These are phyloP conservation scores for Antheraea yamamai DNA, from an alignment of 2,888 invertebrate species.

Conservation along the genomic window DNA sequence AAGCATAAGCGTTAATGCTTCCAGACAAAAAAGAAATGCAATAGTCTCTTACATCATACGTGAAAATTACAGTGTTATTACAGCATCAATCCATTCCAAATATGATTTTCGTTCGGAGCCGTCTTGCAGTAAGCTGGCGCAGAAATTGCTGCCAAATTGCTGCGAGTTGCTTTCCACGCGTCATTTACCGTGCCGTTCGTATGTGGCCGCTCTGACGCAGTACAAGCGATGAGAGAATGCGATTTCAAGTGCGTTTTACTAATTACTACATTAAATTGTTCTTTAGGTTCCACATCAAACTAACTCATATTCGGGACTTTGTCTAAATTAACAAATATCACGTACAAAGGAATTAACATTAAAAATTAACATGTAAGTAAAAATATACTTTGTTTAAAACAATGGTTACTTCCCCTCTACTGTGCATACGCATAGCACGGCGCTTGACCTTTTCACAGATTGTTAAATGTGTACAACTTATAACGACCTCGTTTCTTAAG, in stretches of 20 bases:
- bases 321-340: no score
- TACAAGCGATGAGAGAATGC: conserved; percentile 13
- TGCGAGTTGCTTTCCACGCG: conserved; percentile 68
- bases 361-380: no score
- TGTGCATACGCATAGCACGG: no score
- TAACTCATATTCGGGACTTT: no score
- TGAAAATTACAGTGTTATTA: conserved; percentile 21
- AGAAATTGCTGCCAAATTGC: conserved; percentile 76
- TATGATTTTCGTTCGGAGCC: conserved; percentile 56
- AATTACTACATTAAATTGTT: not conserved
- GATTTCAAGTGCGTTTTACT: not conserved
- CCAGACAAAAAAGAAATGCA: not conserved
- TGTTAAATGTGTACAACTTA: no score
- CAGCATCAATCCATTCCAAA: conserved; percentile 32
- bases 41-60: conserved; percentile 10
- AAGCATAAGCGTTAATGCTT: not conserved
- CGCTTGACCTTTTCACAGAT: no score
- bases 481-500: no score
- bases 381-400: no score
- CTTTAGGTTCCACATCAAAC: no score
- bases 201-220: conserved; percentile 17
- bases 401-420: no score
- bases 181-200: conserved; percentile 65
- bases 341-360: no score
- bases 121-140: conserved; percentile 53